Conservation (phyloP, 2,888 invertebrate genomes). For the Altica lythri region DNA sequence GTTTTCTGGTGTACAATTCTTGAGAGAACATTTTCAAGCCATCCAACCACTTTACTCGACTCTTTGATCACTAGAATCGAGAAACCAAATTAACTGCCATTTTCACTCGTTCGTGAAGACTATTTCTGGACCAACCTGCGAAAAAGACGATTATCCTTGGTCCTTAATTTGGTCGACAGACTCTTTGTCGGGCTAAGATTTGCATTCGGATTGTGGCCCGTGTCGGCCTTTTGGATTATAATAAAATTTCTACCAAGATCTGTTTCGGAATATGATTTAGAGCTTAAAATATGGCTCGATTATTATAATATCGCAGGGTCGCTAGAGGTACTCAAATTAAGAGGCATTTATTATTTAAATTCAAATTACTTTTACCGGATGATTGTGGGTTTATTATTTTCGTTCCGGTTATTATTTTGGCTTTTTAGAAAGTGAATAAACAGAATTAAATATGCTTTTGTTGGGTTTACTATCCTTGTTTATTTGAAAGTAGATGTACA, state of each 20-base stretch:
- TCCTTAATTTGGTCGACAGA: constrained; percentile 10
- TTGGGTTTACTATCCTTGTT: too few relatives aligned
- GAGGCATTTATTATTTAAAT: constrained; percentile 7
- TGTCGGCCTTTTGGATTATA: constrained; percentile 31
- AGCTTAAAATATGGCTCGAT: constrained; percentile 31
- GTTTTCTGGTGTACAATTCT: too few relatives aligned
- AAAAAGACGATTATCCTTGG: constrained; percentile 6
- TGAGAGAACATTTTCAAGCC: too few relatives aligned
- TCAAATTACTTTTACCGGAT: not conserved
- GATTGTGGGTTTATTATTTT: constrained; percentile 2
- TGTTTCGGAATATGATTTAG: constrained; percentile 38
- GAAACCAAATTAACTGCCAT: not conserved
- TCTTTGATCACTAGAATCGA: too few relatives aligned
- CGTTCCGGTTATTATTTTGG: not conserved
- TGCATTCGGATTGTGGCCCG: constrained; percentile 31
- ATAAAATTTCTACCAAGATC: constrained; percentile 35
- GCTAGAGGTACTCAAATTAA: not conserved
- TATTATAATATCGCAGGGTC: constrained; percentile 19
- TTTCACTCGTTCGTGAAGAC: not conserved
- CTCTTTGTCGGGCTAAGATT: constrained; percentile 23
- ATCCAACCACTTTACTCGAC: too few relatives aligned
- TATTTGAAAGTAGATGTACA: too few relatives aligned
- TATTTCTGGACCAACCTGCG: not conserved
- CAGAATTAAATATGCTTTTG: too few relatives aligned
- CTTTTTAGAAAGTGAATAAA: not conserved